phyloP scores from a whole-genome alignment of 2,797 vertebrate genomes.

The Dicrostonyx torquatus region DNA sequence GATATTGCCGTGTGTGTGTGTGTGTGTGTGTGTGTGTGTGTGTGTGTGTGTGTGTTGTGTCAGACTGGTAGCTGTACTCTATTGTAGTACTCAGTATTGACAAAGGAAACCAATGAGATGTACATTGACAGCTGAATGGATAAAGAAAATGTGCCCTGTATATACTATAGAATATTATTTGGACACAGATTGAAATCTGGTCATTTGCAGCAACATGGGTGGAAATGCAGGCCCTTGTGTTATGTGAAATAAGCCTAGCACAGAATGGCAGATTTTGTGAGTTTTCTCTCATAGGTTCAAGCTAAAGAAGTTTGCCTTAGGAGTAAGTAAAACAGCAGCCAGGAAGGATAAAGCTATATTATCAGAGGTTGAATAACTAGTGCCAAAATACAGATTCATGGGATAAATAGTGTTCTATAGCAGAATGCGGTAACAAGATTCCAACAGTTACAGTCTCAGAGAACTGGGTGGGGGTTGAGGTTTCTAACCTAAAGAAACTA shows the following conservation, averaged over 20 bases:
- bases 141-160: neutral
- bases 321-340: neutral
- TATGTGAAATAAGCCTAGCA: slow-evolving; percentile 5
- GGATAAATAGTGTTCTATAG: neutral
- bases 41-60: too few species aligned
- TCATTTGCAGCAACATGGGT: neutral
- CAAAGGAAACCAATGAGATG: neutral
- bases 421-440: neutral
- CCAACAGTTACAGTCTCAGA: neutral
- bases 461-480: neutral
- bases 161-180: neutral
- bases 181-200: neutral
- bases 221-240: neutral
- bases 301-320: neutral
- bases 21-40: too few species aligned
- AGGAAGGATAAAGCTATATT: neutral
- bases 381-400: neutral
- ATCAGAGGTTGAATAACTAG: neutral
- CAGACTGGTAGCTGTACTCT: neutral
- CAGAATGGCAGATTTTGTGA: neutral
- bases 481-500: neutral
- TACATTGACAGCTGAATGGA: neutral
- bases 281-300: neutral
- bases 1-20: too few species aligned
- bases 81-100: neutral